Conservation (phyloP, 1,140 invertebrate genomes). For the Riptortus pedestris region DNA sequence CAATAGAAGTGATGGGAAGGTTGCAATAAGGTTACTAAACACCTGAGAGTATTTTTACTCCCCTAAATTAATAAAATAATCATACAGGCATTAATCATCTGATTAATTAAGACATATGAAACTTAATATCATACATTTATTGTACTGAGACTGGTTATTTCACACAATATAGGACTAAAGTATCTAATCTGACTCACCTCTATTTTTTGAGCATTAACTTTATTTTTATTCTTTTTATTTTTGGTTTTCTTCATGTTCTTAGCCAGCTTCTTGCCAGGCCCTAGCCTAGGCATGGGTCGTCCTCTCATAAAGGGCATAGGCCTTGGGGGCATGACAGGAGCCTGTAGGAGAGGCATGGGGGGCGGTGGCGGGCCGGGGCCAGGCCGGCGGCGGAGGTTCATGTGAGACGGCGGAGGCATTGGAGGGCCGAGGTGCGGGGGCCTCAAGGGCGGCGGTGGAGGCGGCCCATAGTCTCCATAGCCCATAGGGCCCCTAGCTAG, state of each 20-base stretch:
- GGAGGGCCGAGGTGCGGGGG: constrained; percentile 18
- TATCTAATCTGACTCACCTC: constrained; percentile 1
- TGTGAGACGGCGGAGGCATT: constrained; percentile 8
- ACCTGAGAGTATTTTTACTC: too few relatives aligned
- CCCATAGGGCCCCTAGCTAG: constrained; percentile 10
- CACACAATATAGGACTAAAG: neutral
- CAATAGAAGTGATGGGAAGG: too few relatives aligned
- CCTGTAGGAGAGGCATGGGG: constrained; percentile 20
- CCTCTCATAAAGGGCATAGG: constrained; percentile 21
- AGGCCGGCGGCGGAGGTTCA: neutral
- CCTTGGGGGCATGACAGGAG: constrained; percentile 20
- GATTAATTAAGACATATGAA: neutral
- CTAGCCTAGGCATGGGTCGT: neutral
- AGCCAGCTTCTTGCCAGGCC: constrained; percentile 10
- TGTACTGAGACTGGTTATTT: constrained; percentile 4
- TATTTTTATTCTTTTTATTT: constrained; percentile 17
- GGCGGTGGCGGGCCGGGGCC: constrained; percentile 8
- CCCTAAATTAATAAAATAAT: too few relatives aligned
- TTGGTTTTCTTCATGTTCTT: constrained; percentile 20
- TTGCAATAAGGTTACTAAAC: too few relatives aligned
- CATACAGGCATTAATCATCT: neutral
- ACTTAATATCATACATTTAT: neutral
- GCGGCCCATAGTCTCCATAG: constrained; percentile 9
- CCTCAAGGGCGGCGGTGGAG: constrained; percentile 20
- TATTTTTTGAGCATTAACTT: neutral